Base-by-base conservation (phyloP, 1,140 invertebrate genomes). In the Trissolcus basalis region DNA sequence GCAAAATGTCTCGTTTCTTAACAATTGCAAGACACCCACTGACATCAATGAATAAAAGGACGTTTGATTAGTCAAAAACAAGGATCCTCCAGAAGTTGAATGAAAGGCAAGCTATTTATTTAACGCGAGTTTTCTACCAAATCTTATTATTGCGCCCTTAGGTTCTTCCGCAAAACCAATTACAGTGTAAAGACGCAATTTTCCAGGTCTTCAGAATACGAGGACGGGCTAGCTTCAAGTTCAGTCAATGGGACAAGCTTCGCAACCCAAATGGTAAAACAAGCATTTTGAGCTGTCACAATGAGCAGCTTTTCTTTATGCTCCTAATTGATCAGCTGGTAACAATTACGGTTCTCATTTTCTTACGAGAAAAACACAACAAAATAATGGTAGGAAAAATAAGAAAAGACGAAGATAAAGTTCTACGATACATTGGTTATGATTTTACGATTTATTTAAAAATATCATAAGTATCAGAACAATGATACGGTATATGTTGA, bases 101-200 rank as follows among this genome's bases (percentile, higher is more conserved):
- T 61, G 63, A 71, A 65, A 76, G 47, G 35, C 61, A 53, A 65
- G 56, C 48, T 71, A 71, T 77, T 77, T 77, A 77, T 77, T 71
- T 71, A 77, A 77, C 67, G 19, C 67, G 59, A 76, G 73, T 55
- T 70, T 65, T 67, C 36, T 47, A 56, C 67, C 63, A 64, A 77
- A 77, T 77, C 74, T 71, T 77, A 67, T 77, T 77, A 77, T 77
- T 77, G 67, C 74, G 70, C 65, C 64, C 55, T 55, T 41, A 61
- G 50, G 53, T 71, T 63, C 74, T 71, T 61, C 63, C 63, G 58
- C 58, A 48, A 77, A 67, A 63, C 73, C 73, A 76, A 76, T 76
- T 76, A 76, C 64, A 60, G 47, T 65, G 56, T 60, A 69, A 56
- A 76, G 65, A 65, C 59, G 67, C 73, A 70, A 77, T 71, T 77